Conservation (phyloP, 2,113 vertebrate genomes). For the Lepus europaeus region DNA sequence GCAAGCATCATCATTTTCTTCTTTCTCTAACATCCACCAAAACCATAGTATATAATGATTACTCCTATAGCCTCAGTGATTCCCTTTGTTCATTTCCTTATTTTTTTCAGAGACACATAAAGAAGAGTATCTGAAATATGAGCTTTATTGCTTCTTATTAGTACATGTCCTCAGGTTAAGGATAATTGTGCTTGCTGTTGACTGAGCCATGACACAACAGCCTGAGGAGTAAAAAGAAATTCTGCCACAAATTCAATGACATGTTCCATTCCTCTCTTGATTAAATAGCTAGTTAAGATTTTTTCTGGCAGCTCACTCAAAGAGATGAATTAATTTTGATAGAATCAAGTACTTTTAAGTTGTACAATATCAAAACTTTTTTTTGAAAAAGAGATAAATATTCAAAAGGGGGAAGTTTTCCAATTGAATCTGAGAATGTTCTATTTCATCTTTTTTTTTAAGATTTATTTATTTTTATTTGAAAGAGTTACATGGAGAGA, state of each 20-base stretch:
- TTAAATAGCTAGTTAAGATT: slow-evolving; percentile 42
- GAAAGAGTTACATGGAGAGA: no score
- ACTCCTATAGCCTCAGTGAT: slow-evolving; percentile 5
- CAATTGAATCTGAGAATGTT: not conserved
- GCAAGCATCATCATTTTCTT: not conserved
- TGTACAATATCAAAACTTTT: not conserved
- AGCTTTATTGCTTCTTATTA: slow-evolving; percentile 41
- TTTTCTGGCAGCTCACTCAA: slow-evolving; percentile 26
- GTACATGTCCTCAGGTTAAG: slow-evolving; percentile 57
- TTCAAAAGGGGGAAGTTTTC: not conserved
- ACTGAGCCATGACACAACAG: slow-evolving; percentile 36
- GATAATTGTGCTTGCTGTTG: slow-evolving; percentile 55
- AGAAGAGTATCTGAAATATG: not conserved
- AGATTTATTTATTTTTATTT: no score
- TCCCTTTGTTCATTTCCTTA: not conserved
- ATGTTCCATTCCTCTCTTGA: slow-evolving; percentile 1
- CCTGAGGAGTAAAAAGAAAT: not conserved
- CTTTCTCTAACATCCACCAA: not conserved
- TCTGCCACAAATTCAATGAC: slow-evolving; percentile 53
- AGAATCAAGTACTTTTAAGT: slow-evolving; percentile 19
- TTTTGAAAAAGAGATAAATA: not conserved
- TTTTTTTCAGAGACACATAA: not conserved
- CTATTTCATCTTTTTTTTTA: not conserved
- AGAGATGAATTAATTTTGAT: slow-evolving; percentile 40
- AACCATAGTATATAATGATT: not conserved